These are phyloP conservation scores for Ramazzottius varieornatus DNA, from an alignment of 2,888 invertebrate species.

Conservation along the genomic window DNA sequence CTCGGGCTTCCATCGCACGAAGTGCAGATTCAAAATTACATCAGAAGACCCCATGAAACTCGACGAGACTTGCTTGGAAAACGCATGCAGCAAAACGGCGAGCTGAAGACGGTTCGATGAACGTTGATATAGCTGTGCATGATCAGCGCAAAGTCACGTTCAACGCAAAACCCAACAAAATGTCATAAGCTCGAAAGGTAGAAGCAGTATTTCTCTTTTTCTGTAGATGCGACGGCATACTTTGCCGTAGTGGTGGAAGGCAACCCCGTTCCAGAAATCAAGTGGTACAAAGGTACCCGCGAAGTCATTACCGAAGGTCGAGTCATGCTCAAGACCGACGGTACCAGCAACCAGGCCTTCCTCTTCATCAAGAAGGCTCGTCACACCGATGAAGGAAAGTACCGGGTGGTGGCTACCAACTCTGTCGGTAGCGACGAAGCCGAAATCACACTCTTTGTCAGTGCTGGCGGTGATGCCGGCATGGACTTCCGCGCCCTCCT, in stretches of 20 bases:
- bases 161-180: too few relatives aligned
- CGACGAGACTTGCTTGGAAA: too few relatives aligned
- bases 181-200: too few relatives aligned
- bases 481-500: slow-evolving; percentile 97
- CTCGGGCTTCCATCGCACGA: too few relatives aligned
- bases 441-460: slow-evolving; percentile 82
- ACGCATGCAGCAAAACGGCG: too few relatives aligned
- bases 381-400: slow-evolving; percentile 85
- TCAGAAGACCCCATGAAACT: too few relatives aligned
- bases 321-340: slow-evolving; percentile 78
- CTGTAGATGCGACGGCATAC: slow-evolving; percentile 61
- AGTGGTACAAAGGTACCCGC: slow-evolving; percentile 37
- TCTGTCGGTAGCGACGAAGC: slow-evolving; percentile 81
- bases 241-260: slow-evolving; percentile 77
- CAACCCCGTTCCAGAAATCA: slow-evolving; percentile 51
- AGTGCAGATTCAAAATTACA: too few relatives aligned
- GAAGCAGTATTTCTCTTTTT: slow-evolving; percentile 7
- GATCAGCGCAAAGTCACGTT: too few relatives aligned
- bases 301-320: slow-evolving; percentile 83
- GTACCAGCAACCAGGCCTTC: slow-evolving; percentile 66
- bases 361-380: slow-evolving; percentile 84
- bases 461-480: slow-evolving; percentile 62
- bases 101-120: too few relatives aligned
- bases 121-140: too few relatives aligned
- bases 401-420: slow-evolving; percentile 70